Evolutionary conservation across 64 coral and sea anemone species (phyloP), one percentile per base, ranked within the genome.

Genomic region (Astreopora myriophthalma): DNA sequence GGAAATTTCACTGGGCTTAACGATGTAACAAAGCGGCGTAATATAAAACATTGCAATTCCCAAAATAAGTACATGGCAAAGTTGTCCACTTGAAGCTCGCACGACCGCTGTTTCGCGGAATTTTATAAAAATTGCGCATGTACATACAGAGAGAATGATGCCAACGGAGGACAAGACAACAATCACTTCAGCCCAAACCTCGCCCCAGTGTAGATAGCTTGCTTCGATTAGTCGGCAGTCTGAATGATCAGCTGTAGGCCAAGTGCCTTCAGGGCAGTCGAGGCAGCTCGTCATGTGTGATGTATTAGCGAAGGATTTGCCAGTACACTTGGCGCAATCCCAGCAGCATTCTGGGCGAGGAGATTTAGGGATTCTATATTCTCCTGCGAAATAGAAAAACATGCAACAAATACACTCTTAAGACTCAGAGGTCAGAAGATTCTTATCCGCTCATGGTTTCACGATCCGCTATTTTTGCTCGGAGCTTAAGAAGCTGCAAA

Each of bases 311-410:
- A 93, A 88, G 8, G 85, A 80, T 88, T 62, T 93, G 2, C 92
- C 92, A 8, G 33, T 48, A 23, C 92, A 93, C 73, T 63, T 80
- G 37, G 85, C 64, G 33, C 92, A 93, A 38, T 93, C 74, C 92
- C 92, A 93, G 63, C 92, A 93, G 25, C 92, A 93, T 46, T 93
- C 92, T 32, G 92, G 92, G 86, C 88, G 88, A 31, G 27, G 79
- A 6, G 64, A 29, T 26, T 58, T 66, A 3, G 92, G 85, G 58
- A 80, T 88, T 71, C 75, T 88, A 33, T 93, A 88, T 9, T 88
- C 42, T 2, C 92, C 92, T 93, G 32, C 7, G n/a, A 73, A 80
- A 68, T 37, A 61, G 71, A 24, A 34, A 17, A 34, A 35, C 1
- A 63, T 75, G 36, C 12, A 19, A 46, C 36, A 22, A 3, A 16